Evolutionary conservation across 1,140 invertebrate genomes (phyloP).

Genomic region (Fopius arisanus): DNA sequence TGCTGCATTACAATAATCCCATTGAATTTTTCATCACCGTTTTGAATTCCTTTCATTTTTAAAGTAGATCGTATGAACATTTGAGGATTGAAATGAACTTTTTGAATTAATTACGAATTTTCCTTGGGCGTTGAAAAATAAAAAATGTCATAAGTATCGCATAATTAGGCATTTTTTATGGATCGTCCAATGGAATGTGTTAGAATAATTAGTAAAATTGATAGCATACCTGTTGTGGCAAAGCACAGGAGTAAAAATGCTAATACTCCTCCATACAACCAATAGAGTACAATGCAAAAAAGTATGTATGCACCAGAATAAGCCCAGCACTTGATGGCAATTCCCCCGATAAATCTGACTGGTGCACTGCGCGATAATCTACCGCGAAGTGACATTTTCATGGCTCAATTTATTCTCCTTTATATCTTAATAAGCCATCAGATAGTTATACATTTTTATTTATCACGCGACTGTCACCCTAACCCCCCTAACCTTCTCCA

Average conservation of each 20-base stretch:
- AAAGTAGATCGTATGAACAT: no score
- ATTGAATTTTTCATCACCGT: no score
- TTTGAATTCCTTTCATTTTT: no score
- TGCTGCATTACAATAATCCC: no score
- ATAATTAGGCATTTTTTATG: no score
- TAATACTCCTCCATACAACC: constrained; percentile 79
- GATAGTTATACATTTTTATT: background rate
- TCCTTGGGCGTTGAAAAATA: no score
- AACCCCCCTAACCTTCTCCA: background rate
- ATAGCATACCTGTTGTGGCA: constrained; percentile 70
- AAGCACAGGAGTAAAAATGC: constrained; percentile 75
- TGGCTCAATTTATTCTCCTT: background rate
- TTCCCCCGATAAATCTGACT: constrained; percentile 47
- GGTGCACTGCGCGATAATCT: constrained; percentile 47
- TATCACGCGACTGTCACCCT: background rate
- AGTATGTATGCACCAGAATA: constrained; percentile 69
- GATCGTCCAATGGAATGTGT: no score
- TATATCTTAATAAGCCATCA: background rate
- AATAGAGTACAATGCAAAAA: constrained; percentile 79
- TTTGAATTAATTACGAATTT: no score
- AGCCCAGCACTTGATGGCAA: constrained; percentile 66
- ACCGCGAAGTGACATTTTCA: constrained; percentile 51
- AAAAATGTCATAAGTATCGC: no score
- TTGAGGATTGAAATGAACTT: no score
- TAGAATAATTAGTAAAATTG: background rate